phyloP scores from a whole-genome alignment of 1,140 invertebrate genomes.

The Dinoponera quadriceps region DNA sequence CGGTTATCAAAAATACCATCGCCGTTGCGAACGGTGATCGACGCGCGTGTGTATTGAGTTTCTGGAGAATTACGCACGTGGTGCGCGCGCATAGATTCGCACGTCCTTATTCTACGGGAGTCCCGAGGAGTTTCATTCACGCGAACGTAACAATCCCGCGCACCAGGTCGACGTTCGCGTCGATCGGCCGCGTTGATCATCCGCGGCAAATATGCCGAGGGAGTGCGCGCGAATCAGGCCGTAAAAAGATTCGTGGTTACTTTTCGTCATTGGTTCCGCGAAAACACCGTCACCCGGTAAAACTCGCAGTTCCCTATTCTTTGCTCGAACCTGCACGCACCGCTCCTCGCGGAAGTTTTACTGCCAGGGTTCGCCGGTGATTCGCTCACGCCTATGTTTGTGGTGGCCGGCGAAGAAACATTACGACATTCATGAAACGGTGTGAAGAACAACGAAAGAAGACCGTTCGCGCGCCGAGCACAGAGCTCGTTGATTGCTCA shows the following conservation, averaged over 20 bases:
- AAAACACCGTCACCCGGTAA: conserved; percentile 22
- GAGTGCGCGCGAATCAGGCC: conserved; percentile 12
- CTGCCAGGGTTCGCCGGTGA: conserved; percentile 9
- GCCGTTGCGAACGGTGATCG: conserved; percentile 12
- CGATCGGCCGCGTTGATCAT: conserved; percentile 17
- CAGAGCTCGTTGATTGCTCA: conserved; percentile 10
- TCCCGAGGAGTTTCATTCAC: conserved; percentile 1
- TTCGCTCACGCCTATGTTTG: conserved; percentile 16
- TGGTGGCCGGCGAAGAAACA: conserved; percentile 20
- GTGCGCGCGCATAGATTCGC: not conserved
- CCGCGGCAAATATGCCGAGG: not conserved
- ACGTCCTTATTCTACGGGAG: not conserved
- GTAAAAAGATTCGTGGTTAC: not conserved
- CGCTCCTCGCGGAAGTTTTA: conserved; percentile 9
- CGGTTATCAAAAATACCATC: conserved; percentile 18
- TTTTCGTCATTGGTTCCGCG: conserved; percentile 27
- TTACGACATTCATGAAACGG: conserved; percentile 35
- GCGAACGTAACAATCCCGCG: conserved; percentile 18
- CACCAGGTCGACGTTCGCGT: too few species aligned
- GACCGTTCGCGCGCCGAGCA: not conserved
- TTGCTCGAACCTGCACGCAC: conserved; percentile 13
- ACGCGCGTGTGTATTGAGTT: conserved; percentile 12
- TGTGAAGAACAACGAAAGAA: conserved; percentile 23
- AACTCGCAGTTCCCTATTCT: conserved; percentile 31
- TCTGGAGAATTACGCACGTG: too few species aligned